Conservation (phyloP, 2,797 vertebrate genomes). For the Gymnopithys bicolor region DNA sequence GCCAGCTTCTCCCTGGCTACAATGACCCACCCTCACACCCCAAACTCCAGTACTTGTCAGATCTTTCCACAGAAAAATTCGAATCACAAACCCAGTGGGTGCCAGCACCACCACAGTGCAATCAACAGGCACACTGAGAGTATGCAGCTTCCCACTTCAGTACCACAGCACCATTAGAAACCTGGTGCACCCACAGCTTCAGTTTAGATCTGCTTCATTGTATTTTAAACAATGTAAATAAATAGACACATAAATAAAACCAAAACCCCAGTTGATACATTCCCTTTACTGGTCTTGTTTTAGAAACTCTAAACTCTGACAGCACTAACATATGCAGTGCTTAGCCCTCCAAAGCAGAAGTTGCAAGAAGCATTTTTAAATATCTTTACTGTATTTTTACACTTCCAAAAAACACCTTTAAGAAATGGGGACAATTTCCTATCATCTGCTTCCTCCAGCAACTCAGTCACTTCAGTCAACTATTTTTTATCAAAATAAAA, state of each 20-base stretch:
- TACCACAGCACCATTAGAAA: not conserved
- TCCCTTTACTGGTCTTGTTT: not conserved
- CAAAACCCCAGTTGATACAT: not conserved
- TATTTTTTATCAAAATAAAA: not conserved
- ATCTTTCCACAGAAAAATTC: not conserved
- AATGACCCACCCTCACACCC: not conserved
- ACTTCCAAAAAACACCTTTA: not conserved
- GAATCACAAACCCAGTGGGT: not conserved
- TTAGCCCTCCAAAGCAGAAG: not conserved
- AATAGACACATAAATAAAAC: not conserved
- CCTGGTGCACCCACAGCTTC: not conserved
- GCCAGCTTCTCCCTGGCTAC: not conserved
- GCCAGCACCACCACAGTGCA: not conserved
- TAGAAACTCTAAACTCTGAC: not conserved
- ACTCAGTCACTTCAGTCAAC: not conserved
- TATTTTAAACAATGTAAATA: not conserved
- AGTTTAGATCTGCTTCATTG: not conserved
- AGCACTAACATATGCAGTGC: not conserved
- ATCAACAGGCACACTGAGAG: not conserved
- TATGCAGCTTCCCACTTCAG: rapidly evolving
- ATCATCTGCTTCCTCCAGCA: not conserved
- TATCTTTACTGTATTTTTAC: not conserved
- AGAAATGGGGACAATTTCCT: not conserved
- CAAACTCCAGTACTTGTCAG: not conserved
- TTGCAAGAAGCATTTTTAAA: not conserved